These are phyloP conservation scores for Lepidurus arcticus DNA, from an alignment of 1,140 invertebrate species.

Conservation along the genomic window DNA sequence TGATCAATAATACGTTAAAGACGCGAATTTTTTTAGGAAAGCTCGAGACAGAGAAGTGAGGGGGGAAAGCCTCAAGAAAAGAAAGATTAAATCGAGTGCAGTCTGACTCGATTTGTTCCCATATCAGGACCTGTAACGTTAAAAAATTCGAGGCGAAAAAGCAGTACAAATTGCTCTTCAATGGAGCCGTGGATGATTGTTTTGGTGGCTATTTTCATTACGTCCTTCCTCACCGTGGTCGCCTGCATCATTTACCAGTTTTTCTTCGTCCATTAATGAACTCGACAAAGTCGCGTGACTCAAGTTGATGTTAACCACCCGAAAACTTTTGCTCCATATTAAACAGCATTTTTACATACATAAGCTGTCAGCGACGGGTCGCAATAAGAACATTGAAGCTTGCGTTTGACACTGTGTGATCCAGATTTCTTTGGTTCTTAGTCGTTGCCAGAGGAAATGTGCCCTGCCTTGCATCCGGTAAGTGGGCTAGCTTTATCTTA, in stretches of 20 bases:
- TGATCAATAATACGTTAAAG: no score
- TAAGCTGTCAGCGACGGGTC: background rate
- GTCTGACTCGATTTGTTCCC: conserved; percentile 5
- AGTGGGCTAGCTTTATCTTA: background rate
- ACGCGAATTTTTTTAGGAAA: no score
- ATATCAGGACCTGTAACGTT: background rate
- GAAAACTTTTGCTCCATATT: no score
- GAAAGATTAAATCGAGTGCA: background rate
- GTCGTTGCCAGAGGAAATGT: conserved; percentile 6
- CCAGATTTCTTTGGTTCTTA: background rate
- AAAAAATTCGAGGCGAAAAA: background rate
- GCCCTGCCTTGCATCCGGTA: conserved; percentile 8
- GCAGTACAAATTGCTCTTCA: background rate
- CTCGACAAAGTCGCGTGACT: background rate
- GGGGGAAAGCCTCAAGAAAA: background rate
- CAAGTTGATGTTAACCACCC: no score
- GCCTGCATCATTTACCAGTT: conserved; percentile 35
- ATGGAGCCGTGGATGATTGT: conserved; percentile 35
- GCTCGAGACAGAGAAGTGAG: background rate
- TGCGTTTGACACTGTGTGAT: background rate
- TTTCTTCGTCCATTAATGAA: conserved; percentile 30
- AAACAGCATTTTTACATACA: background rate
- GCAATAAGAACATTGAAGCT: background rate
- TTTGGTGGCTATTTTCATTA: conserved; percentile 33
- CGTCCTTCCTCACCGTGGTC: conserved; percentile 31